A percentile compares a stretch with the other conserved stretches of the same genome.
These are phyloP conservation scores for Scaptomyza montana DNA, from an alignment of 1,140 invertebrate genomes.

Conservation along the genomic window DNA sequence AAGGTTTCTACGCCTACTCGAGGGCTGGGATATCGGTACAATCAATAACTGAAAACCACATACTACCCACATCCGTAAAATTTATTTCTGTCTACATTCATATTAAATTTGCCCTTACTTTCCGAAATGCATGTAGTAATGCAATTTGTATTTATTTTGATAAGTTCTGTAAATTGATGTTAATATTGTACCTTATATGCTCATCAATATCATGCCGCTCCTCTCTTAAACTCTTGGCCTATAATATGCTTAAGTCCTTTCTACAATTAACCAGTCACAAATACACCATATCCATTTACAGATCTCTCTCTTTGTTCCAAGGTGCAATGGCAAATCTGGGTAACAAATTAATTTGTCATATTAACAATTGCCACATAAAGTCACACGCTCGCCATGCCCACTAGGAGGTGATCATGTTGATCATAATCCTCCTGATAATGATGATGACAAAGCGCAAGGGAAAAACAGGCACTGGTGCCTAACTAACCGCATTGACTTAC, in stretches of 20 bases:
- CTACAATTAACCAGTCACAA: conserved; percentile 18
- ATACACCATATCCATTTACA: conserved; percentile 57
- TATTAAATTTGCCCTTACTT: no score
- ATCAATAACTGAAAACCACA: no score
- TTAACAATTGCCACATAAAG: conserved; percentile 79
- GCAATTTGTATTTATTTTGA: no score
- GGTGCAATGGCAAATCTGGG: conserved; percentile 64
- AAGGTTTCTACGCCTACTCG: no score
- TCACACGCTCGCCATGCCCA: conserved; percentile 67
- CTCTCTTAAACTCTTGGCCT: not conserved
- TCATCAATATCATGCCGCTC: not conserved
- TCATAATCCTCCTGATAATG: not conserved
- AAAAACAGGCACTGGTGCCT: conserved; percentile 43
- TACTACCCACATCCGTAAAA: no score
- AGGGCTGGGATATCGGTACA: no score
- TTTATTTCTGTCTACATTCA: no score
- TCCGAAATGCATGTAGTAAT: no score
- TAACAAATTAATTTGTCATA: conserved; percentile 83
- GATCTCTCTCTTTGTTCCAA: conserved; percentile 28
- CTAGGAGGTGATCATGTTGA: conserved; percentile 41
- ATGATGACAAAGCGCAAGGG: conserved; percentile 36
- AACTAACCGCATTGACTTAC: conserved; percentile 35
- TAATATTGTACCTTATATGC: not conserved
- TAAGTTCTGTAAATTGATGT: no score
- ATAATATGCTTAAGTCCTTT: conserved; percentile 21